A percentile compares a stretch with the other conserved stretches of the same genome.
Conservation (phyloP, 2,797 vertebrate species). For the Myiotriccus ornatus region DNA sequence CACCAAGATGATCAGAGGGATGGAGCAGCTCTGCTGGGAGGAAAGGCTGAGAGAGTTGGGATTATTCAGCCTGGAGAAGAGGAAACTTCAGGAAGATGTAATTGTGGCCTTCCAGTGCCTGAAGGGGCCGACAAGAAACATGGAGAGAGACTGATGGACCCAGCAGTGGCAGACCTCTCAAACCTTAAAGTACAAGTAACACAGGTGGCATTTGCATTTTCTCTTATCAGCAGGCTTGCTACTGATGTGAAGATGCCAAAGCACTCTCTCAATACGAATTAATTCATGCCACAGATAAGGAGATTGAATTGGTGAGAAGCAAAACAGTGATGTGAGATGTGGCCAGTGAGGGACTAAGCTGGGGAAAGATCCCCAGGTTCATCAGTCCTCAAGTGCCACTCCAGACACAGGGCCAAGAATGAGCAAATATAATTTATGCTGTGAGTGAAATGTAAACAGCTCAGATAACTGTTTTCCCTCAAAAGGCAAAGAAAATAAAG, state of each 20-base stretch:
- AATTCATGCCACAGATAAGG: neutral
- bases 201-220: neutral
- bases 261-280: neutral
- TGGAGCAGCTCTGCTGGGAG: too few species aligned
- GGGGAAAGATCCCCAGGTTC: neutral
- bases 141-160: neutral
- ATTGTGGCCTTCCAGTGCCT: too few species aligned
- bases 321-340: neutral
- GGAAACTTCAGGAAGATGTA: too few species aligned
- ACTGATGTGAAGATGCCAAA: neutral
- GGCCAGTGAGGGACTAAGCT: neutral
- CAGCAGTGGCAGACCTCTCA: neutral
- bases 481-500: conserved; percentile 29
- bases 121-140: too few species aligned
- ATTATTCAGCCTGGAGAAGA: too few species aligned
- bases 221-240: neutral
- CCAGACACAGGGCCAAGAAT: neutral
- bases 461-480: neutral
- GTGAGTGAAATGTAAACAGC: neutral
- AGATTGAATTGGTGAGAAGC: neutral
- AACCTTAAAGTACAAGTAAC: neutral
- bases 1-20: too few species aligned
- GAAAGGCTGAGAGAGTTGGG: too few species aligned
- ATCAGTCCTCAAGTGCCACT: neutral
- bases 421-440: neutral